These are phyloP conservation scores for Trachythela sp. DNA, from an alignment of 64 coral and sea anemone species.

Conservation along the genomic window DNA sequence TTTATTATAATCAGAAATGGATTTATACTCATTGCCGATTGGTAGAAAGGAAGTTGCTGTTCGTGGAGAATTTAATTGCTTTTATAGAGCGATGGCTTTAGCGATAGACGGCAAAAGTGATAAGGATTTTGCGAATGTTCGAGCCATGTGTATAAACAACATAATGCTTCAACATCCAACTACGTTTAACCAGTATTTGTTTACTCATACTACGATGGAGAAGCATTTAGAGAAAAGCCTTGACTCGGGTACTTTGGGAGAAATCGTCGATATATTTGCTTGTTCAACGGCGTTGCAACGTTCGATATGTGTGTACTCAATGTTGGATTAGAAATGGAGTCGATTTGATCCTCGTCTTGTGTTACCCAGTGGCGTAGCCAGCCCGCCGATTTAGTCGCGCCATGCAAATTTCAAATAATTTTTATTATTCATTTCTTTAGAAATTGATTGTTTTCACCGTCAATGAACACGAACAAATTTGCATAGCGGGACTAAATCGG, in stretches of 20 bases:
- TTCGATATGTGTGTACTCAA: constrained; percentile 7
- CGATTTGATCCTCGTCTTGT: constrained; percentile 33
- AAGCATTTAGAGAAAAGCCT: constrained; percentile 6
- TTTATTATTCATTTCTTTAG: too few species aligned
- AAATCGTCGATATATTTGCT: too few species aligned
- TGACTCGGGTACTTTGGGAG: constrained; percentile 11
- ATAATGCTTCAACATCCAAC: constrained; percentile 14
- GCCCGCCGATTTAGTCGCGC: too few species aligned
- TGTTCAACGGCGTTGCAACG: constrained; percentile 32
- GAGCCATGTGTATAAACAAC: constrained; percentile 16
- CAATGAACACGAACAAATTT: too few species aligned
- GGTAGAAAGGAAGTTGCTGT: constrained; percentile 43
- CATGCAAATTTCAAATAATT: too few species aligned
- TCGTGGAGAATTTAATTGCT: constrained; percentile 56
- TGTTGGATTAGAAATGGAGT: neutral
- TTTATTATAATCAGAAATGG: too few species aligned
- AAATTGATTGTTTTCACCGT: too few species aligned
- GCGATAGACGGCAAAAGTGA: constrained; percentile 51
- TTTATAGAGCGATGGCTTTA: constrained; percentile 50
- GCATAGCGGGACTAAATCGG: too few species aligned
- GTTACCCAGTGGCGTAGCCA: too few species aligned
- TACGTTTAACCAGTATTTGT: constrained; percentile 36
- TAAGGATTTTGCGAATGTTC: constrained; percentile 30
- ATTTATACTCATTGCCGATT: neutral
- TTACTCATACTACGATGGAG: neutral